A percentile compares a stretch with the other conserved stretches of the same genome.
Evolutionary conservation across 1,140 invertebrate species (phyloP).

Genomic region (Metaphire vulgaris): DNA sequence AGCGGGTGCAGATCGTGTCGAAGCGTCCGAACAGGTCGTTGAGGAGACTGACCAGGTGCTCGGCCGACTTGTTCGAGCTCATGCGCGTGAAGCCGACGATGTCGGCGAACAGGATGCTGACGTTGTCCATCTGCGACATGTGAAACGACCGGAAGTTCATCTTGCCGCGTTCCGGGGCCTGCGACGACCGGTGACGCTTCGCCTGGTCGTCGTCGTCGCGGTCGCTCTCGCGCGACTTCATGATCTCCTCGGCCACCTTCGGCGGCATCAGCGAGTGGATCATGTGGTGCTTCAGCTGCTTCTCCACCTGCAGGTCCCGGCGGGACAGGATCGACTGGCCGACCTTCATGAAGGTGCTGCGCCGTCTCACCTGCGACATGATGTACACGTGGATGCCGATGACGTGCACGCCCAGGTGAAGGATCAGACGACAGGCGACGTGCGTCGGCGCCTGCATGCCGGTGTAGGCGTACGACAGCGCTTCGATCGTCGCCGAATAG

Average conservation of each 20-base stretch:
- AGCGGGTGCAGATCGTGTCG: constrained; percentile 70
- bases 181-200: constrained; percentile 34
- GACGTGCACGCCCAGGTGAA: constrained; percentile 82
- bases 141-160: constrained; percentile 64
- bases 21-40: constrained; percentile 95
- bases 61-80: constrained; percentile 79
- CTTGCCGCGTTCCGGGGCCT: neutral
- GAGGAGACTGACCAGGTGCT: constrained; percentile 73
- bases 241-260: constrained; percentile 63
- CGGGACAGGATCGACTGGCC: constrained; percentile 81
- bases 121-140: constrained; percentile 79
- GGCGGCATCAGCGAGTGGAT: constrained; percentile 94
- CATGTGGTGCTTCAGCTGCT: constrained; percentile 91
- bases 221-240: constrained; percentile 8
- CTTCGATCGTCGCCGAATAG: constrained; percentile 78
- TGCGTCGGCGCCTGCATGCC: constrained; percentile 34
- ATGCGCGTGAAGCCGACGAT: constrained; percentile 96
- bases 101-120: constrained; percentile 90
- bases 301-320: constrained; percentile 82
- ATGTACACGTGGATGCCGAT: constrained; percentile 87
- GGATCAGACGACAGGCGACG: constrained; percentile 62
- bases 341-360: constrained; percentile 93
- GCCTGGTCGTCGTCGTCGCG: constrained; percentile 31
- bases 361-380: constrained; percentile 74
- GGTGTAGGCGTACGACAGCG: constrained; percentile 41